Evolutionary conservation across 2,113 vertebrate genomes (phyloP).

Genomic region (Origma solitaria): DNA sequence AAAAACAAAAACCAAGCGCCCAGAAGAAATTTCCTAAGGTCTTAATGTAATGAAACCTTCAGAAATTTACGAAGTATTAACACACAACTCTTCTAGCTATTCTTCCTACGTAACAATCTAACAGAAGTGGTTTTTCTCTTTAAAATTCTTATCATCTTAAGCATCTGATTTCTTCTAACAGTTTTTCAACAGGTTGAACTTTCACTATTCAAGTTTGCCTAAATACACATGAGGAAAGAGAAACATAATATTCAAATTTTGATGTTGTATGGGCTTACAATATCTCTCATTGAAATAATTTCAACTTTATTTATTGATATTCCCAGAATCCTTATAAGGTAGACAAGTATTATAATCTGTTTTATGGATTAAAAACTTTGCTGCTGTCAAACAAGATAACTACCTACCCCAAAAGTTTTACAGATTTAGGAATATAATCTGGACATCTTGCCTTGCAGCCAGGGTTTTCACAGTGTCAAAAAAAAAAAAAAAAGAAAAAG

Average conservation of each 20-base stretch:
- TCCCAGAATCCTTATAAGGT: background rate
- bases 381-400: background rate
- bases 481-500: background rate
- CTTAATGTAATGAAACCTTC: background rate
- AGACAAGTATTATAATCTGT: background rate
- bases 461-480: background rate
- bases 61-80: background rate
- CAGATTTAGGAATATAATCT: background rate
- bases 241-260: constrained; percentile 13
- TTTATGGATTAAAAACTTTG: background rate
- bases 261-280: background rate
- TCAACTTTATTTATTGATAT: background rate
- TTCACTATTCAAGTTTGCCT: background rate
- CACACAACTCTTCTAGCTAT: background rate
- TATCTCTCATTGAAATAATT: background rate
- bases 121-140: background rate
- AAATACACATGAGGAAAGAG: background rate
- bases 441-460: background rate
- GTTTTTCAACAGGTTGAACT: background rate
- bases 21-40: background rate
- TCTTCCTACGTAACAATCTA: background rate
- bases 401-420: background rate
- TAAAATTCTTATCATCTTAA: background rate
- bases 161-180: background rate
- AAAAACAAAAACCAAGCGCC: no score